Base-by-base conservation (phyloP, 1,140 invertebrate species). In the Chironomus tepperi region DNA sequence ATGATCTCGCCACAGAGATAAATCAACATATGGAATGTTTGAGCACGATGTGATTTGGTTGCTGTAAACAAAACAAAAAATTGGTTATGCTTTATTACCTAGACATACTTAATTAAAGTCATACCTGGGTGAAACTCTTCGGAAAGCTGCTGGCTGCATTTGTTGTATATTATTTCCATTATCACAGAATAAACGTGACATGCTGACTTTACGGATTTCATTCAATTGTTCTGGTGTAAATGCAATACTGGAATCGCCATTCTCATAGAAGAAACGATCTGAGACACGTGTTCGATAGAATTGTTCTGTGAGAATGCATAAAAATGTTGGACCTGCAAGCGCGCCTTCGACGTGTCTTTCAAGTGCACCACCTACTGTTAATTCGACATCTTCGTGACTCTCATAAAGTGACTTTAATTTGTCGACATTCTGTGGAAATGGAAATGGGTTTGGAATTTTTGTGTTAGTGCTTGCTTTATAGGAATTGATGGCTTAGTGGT, bases 221-320 rank as follows among this genome's bases (percentile, higher is more conserved):
- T 85, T 84, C 6, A 97, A 81, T 90, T 97, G 95, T 78, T 90
- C 92, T 81, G 86, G 82, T 3, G 90, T 91, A 79, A 95, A 95
- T 24, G 88, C 87, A 64, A 85, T 84, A 12, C 88, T 81, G 0
- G 87, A 85, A 75, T 88, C 86, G 3, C 87, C 87, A 77, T 89
- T 89, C 82, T 95, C 93, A 78, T 88, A 96, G 88, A 93, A 97
- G 81, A 85, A 92, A 75, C 93, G 84, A 82, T 97, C 94, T 7
- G 91, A 93, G 8, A 90, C 88, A 79, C 94, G 88, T 0, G 93
- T 90, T 75, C 90, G 85, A 78, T 90, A 93, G 81, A 98, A 97
- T 82, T 98, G 95, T 79, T 92, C 92, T 0, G 88, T 90, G 2
- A 98, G 84, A 74, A 98, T 93, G 78, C 95, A 97, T 1, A 94